Evolutionary conservation across 2,797 vertebrate species (phyloP), one percentile per base, ranked within the genome.

Genomic region (Argya squamiceps): DNA sequence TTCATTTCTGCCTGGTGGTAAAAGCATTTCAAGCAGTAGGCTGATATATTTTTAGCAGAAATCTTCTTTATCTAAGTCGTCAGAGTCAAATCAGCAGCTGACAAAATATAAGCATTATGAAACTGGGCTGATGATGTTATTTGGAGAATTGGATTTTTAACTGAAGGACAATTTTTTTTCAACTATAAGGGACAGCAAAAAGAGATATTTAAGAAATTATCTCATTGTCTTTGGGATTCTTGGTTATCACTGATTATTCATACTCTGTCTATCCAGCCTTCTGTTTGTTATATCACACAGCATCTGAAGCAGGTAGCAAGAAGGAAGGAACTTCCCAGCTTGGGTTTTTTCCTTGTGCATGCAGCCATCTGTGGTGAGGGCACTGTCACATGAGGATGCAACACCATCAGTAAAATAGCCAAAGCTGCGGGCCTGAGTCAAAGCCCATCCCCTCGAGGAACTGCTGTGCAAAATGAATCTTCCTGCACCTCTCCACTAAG

Each of bases 41-140:
- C 36, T 29, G 4, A 67, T 84, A 41, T 50, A 91, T 94, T 96
- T 93, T 89, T 84, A 96, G 93, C 78, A 88, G 75, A 93, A 93
- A 85, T 92, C 89, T 95, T 92, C 88, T 92, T 94, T 84, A 82
- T 74, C 68, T 89, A 78, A 92, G 58, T 95, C 14, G 0, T 63
- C 79, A 46, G 76, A 93, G 76, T 85, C 84, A 89, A 89, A 93
- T 73, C 78, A 89, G 81, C 78, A 84, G 90, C 84, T 93, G 92
- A 92, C 82, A 91, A 96, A 93, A 92, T 62, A 75, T 23, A 78
- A 89, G 62, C 68, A 15, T 80, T 83, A 91, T 64, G 68, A 93
- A 85, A 91, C 65, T 37, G 55, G 68, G 46, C 41, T 83, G 78
- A 56, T 68, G 46, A 23, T 47, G 29, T 83, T 84, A 59, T 69